Conservation (phyloP, 1,140 invertebrate genomes). For the Drosophila nasuta region DNA sequence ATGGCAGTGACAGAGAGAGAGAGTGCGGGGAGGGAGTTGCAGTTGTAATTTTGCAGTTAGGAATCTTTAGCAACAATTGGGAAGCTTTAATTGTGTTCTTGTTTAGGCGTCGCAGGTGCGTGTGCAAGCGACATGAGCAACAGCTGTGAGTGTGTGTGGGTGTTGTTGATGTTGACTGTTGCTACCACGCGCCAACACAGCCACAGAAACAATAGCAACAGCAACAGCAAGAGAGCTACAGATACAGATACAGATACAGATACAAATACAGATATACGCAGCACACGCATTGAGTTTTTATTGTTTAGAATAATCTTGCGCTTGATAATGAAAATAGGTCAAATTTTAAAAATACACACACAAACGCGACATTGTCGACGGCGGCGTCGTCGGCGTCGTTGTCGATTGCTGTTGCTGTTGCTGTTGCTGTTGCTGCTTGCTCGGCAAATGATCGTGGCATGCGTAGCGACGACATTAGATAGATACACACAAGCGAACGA, state of each 20-base stretch:
- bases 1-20: no score
- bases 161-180: slow-evolving; percentile 29
- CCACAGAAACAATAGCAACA: slow-evolving; percentile 9
- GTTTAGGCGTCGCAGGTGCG: slow-evolving; percentile 39
- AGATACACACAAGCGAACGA: slow-evolving; percentile 24
- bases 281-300: slow-evolving; percentile 55
- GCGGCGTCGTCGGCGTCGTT: slow-evolving; percentile 6
- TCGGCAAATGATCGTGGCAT: slow-evolving; percentile 43
- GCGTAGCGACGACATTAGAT: slow-evolving; percentile 50
- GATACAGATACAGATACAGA: slow-evolving; percentile 15
- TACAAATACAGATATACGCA: slow-evolving; percentile 42
- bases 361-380: slow-evolving; percentile 75
- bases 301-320: slow-evolving; percentile 84
- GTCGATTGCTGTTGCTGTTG: slow-evolving; percentile 1
- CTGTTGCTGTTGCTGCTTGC: slow-evolving; percentile 9
- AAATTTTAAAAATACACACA: slow-evolving; percentile 84
- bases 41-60: slow-evolving; percentile 2
- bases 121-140: slow-evolving; percentile 26
- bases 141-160: slow-evolving; percentile 32
- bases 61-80: slow-evolving; percentile 6
- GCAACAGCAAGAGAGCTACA: slow-evolving; percentile 18
- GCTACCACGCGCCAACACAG: slow-evolving; percentile 60
- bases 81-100: slow-evolving; percentile 11
- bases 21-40: not conserved
- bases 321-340: slow-evolving; percentile 84